Percentiles rank a stretch among this genome's conserved stretches.
Evolutionary conservation across 2,888 invertebrate genomes (phyloP).

Genomic region (Noctua janthe): DNA sequence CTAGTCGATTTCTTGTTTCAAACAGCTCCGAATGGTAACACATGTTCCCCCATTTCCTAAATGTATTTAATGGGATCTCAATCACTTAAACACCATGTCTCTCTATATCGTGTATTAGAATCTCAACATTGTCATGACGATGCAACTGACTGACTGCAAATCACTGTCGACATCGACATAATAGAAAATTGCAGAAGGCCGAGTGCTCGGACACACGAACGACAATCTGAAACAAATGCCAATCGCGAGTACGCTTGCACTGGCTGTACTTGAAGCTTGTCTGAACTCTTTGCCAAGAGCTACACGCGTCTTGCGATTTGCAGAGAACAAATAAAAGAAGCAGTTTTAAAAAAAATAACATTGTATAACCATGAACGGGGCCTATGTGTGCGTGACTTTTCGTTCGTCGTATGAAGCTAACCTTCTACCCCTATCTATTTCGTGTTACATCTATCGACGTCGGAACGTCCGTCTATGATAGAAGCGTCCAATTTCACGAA

Average conservation of each 20-base stretch:
- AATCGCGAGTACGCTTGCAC: neutral
- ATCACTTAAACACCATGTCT: neutral
- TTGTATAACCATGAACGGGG: neutral
- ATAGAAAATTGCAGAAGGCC: neutral
- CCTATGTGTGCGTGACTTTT: neutral
- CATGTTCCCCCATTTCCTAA: neutral
- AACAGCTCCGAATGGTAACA: neutral
- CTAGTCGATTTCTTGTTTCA: neutral
- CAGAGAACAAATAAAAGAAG: neutral
- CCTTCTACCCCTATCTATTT: neutral
- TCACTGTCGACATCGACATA: neutral
- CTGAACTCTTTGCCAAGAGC: neutral
- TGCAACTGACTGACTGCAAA: constrained; percentile 1
- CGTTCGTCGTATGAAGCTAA: neutral
- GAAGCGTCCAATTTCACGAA: constrained; percentile 36
- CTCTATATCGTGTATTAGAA: neutral
- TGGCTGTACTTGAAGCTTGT: neutral
- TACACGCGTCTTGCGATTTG: neutral
- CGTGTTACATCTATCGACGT: neutral
- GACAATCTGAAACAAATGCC: neutral
- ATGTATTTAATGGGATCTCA: neutral
- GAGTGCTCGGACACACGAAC: neutral
- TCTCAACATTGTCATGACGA: neutral
- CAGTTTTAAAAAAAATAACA: no score
- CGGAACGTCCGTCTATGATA: constrained; percentile 21